These are phyloP conservation scores for Poecilia latipinna DNA, from an alignment of 2,113 vertebrate genomes.

Conservation along the genomic window DNA sequence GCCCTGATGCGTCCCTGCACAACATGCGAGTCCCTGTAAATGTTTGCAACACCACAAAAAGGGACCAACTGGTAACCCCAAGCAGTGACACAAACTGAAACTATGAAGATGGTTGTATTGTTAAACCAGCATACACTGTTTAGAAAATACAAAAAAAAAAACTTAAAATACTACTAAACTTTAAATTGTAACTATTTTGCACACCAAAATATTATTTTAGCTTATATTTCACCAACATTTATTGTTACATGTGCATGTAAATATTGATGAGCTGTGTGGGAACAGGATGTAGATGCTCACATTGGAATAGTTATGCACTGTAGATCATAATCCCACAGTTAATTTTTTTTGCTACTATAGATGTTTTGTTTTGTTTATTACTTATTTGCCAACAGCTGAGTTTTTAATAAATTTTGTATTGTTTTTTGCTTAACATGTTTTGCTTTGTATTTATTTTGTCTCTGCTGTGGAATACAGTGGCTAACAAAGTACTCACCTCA, in stretches of 20 bases:
- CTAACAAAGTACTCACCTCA: too few species aligned
- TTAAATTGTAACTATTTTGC: conserved; percentile 4
- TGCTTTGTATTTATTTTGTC: neutral
- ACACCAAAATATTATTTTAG: conserved; percentile 7
- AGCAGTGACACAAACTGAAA: neutral
- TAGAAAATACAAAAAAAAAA: neutral
- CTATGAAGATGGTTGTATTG: neutral
- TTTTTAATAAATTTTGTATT: conserved; percentile 43
- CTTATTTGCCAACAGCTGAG: neutral
- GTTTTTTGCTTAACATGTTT: neutral
- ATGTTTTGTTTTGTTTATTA: neutral
- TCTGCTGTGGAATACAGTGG: neutral
- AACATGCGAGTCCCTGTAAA: neutral
- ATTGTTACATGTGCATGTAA: conserved; percentile 5
- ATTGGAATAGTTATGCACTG: neutral
- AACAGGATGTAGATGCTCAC: neutral
- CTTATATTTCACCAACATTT: neutral
- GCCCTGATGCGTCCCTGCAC: neutral
- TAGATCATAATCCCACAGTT: neutral
- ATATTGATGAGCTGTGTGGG: conserved; percentile 11
- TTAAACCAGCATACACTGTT: conserved; percentile 12
- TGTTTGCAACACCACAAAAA: too few species aligned
- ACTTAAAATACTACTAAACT: neutral
- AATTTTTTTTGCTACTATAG: conserved; percentile 4
- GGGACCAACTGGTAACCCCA: neutral